Base-by-base conservation (phyloP, 2,888 invertebrate species). In the Aleiodes alternator region DNA sequence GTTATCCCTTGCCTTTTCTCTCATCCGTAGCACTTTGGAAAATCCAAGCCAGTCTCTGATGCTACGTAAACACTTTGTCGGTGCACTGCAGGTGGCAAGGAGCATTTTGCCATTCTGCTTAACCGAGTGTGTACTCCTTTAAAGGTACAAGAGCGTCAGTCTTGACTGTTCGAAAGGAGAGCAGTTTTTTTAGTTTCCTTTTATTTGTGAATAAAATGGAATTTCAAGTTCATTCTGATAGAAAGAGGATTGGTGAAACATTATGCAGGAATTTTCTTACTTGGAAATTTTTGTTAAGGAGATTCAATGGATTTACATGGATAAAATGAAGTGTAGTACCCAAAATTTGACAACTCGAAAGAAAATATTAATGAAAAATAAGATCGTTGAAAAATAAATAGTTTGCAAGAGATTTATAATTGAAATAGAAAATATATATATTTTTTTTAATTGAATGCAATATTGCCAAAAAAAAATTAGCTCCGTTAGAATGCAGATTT, bases 41-140 rank as follows among this genome's bases (percentile, higher is more conserved):
- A 61, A 61, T 38, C 61, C 61, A 14, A 61, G n/a, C n/a, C 14
- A 29, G 48, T 51, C 29, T 68, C 66, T 68, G 48, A 68, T 66
- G 61, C 61, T 61, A 23, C 50, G 66, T 68, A 68, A 50, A 68
- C 66, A 68, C 50, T 68, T 68, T 48, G 66, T 50, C 50, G 48
- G 29, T 14, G n/a, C 48, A 68, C 31, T 68, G 50, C 66, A 68
- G 66, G 66, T 68, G 66, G 50, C 66, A 68, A 50, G 61, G 38
- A 61, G 43, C 34, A 61, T 61, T 43, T 61, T 61, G 61, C 61
- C 61, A 61, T 61, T 61, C 61, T 68, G 66, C 50, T 68, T 50
- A 68, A 29, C 48, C 66, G 50, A 68, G 66, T 68, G 50, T 68
- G 16, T 68, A 23, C 66, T 68, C 43, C 64, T 48, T 59, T 59